Evolutionary conservation across 1,140 invertebrate genomes (phyloP).

Genomic region (Piezodorus guildinii): DNA sequence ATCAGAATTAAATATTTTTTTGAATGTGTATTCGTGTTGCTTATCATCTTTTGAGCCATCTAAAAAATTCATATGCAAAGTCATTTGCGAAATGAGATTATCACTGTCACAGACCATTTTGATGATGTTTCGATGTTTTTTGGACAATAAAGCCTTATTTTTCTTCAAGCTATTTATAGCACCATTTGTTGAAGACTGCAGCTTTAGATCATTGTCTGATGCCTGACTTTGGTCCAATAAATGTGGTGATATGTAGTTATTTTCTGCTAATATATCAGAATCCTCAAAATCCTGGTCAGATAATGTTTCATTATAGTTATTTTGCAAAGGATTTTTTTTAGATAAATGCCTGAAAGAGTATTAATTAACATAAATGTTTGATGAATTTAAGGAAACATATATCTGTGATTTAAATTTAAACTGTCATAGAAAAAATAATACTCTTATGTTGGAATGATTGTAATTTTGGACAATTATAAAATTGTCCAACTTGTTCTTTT

Average conservation of each 20-base stretch:
- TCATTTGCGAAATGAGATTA: neutral
- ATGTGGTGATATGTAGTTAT: neutral
- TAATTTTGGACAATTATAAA: no score
- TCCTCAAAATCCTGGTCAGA: neutral
- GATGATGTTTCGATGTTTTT: neutral
- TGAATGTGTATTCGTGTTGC: neutral
- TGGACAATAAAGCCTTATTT: neutral
- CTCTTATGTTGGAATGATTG: no score
- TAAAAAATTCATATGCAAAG: neutral
- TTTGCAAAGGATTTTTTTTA: neutral
- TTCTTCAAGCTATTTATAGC: no score
- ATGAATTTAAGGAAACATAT: no score
- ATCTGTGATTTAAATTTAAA: no score
- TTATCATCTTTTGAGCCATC: neutral
- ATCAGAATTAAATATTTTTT: neutral
- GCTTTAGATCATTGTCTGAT: no score
- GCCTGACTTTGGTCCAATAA: neutral
- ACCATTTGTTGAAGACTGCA: no score
- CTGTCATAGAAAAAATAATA: no score
- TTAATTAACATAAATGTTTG: no score
- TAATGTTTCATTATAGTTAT: neutral
- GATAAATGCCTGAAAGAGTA: neutral
- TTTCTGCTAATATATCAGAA: neutral
- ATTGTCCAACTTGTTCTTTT: no score
- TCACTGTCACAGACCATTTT: slow-evolving; percentile 1